Conservation (phyloP, 2,888 invertebrate species). For the Mesopsocus fuscifrons region DNA sequence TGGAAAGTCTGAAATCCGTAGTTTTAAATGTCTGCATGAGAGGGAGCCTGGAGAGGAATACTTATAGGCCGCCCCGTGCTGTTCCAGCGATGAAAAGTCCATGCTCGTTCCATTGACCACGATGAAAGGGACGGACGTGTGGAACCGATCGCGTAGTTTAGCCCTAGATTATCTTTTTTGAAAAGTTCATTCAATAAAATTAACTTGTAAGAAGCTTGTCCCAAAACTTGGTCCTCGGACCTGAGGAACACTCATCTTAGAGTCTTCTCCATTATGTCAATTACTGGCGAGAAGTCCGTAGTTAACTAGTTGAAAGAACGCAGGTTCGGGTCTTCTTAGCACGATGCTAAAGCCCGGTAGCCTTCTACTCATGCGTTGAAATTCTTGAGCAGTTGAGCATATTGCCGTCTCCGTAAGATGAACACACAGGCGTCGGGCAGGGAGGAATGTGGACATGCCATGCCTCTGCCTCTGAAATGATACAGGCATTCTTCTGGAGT, state of each 20-base stretch:
- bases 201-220: constrained; percentile 3
- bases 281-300: not conserved
- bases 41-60: too few species aligned
- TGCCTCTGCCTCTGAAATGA: too few species aligned
- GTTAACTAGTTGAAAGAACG: not conserved
- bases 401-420: not conserved
- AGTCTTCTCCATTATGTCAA: not conserved
- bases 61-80: too few species aligned
- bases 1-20: too few species aligned
- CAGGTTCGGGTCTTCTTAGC: not conserved
- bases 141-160: constrained; percentile 9
- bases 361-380: constrained; percentile 6
- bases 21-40: too few species aligned
- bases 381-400: constrained; percentile 8
- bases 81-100: not conserved
- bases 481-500: too few species aligned
- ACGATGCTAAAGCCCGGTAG: constrained; percentile 9
- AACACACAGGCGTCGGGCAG: not conserved
- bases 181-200: constrained; percentile 10
- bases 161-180: constrained; percentile 8
- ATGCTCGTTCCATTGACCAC: not conserved
- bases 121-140: constrained; percentile 3
- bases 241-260: not conserved
- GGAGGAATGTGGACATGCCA: not conserved
- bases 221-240: not conserved